Percentiles rank a stretch among this genome's conserved stretches.
Evolutionary conservation across 1,140 invertebrate genomes (phyloP).

Genomic region (Sycophila sp.): DNA sequence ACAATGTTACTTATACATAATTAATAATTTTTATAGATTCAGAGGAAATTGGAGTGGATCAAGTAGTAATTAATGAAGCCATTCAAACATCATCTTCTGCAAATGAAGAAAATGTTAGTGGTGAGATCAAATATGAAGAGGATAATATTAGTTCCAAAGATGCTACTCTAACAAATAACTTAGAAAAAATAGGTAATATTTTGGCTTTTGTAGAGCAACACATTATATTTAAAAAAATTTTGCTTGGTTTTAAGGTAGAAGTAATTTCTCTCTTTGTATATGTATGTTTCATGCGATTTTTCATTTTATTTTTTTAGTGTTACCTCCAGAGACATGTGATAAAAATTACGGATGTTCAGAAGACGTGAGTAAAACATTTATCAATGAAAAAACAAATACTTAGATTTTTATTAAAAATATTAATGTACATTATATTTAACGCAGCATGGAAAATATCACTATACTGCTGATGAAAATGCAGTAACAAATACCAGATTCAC

Average conservation of each 20-base stretch:
- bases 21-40: slow-evolving; percentile 34
- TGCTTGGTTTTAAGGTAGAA: no score
- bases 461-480: slow-evolving; percentile 41
- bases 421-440: not conserved
- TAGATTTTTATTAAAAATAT: not conserved
- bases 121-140: slow-evolving; percentile 33
- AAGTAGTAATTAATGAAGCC: slow-evolving; percentile 4
- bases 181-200: slow-evolving; percentile 41
- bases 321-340: slow-evolving; percentile 39
- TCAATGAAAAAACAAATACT: not conserved
- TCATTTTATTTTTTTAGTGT: slow-evolving; percentile 7
- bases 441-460: slow-evolving; percentile 30
- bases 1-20: no score
- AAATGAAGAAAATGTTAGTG: slow-evolving; percentile 24
- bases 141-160: slow-evolving; percentile 21
- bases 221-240: no score
- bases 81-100: slow-evolving; percentile 18
- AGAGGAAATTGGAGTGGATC: slow-evolving; percentile 32
- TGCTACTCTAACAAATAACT: not conserved
- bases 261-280: no score
- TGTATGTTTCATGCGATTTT: no score
- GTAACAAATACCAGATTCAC: slow-evolving; percentile 40
- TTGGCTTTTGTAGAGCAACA: not conserved
- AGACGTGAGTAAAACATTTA: slow-evolving; percentile 38
- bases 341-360: slow-evolving; percentile 41